These are phyloP conservation scores for Drepana arcuata DNA, from an alignment of 1,140 invertebrate species.

Conservation along the genomic window DNA sequence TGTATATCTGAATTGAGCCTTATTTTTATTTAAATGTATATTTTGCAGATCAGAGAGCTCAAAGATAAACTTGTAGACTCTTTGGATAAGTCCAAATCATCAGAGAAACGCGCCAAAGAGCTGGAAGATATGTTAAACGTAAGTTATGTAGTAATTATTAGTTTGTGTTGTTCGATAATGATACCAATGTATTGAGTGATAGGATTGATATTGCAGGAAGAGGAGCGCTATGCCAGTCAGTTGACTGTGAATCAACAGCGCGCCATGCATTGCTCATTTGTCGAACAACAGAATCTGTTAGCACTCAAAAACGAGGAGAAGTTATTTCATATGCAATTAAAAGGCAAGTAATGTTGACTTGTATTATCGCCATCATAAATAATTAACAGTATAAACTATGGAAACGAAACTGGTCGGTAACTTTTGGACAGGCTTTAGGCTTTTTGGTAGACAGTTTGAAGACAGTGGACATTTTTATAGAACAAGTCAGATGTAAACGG, in stretches of 20 bases:
- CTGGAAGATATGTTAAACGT: slow-evolving; percentile 64
- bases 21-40: too few species aligned
- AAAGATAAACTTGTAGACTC: slow-evolving; percentile 56
- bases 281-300: slow-evolving; percentile 54
- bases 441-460: too few species aligned
- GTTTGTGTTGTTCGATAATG: slow-evolving; percentile 1
- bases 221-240: slow-evolving; percentile 56
- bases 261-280: slow-evolving; percentile 61
- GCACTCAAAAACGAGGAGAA: slow-evolving; percentile 60
- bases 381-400: too few species aligned
- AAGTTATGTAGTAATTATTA: slow-evolving; percentile 15
- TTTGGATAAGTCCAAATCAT: slow-evolving; percentile 53
- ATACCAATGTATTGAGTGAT: neutral
- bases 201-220: slow-evolving; percentile 33
- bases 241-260: slow-evolving; percentile 52
- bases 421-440: too few species aligned
- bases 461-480: too few species aligned
- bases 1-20: too few species aligned
- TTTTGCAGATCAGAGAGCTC: slow-evolving; percentile 46
- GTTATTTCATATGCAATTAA: slow-evolving; percentile 52
- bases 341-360: slow-evolving; percentile 36
- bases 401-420: too few species aligned
- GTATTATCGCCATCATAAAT: too few species aligned
- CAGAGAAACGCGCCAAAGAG: slow-evolving; percentile 59
- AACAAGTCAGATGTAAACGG: too few species aligned